These are phyloP conservation scores for Harpagoxenus sublaevis DNA, from an alignment of 2,888 invertebrate species.

Conservation along the genomic window DNA sequence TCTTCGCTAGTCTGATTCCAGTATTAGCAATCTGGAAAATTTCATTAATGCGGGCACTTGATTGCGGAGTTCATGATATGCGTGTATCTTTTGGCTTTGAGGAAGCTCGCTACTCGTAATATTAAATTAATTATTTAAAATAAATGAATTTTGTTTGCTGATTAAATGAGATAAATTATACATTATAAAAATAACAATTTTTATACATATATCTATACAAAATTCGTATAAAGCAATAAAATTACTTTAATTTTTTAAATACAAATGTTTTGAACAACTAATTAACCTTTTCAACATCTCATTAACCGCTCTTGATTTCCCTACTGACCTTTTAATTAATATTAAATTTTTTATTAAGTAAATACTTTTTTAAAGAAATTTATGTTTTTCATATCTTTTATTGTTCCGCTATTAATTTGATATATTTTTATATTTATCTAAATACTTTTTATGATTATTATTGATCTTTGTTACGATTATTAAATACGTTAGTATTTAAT, in stretches of 20 bases:
- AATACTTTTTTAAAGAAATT: neutral
- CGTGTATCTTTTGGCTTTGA: neutral
- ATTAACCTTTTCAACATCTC: neutral
- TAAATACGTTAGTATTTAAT: neutral
- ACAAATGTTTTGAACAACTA: neutral
- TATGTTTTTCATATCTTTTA: neutral
- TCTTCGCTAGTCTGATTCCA: slow-evolving; percentile 32
- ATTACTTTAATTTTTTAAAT: neutral
- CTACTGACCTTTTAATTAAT: neutral
- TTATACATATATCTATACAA: neutral
- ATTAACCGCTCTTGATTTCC: too few species aligned
- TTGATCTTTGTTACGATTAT: neutral
- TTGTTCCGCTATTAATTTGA: neutral
- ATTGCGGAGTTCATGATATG: slow-evolving; percentile 28
- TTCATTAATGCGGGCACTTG: slow-evolving; percentile 36
- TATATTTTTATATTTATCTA: neutral
- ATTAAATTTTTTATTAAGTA: neutral
- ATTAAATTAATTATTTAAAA: slow-evolving; percentile 16
- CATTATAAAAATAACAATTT: neutral
- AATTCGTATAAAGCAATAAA: neutral
- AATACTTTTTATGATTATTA: neutral
- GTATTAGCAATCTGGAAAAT: slow-evolving; percentile 33
- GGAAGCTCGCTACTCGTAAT: neutral
- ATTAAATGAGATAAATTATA: neutral
- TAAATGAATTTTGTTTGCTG: neutral